Base-by-base conservation (phyloP, 1,140 invertebrate species). In the Bombus impatiens region DNA sequence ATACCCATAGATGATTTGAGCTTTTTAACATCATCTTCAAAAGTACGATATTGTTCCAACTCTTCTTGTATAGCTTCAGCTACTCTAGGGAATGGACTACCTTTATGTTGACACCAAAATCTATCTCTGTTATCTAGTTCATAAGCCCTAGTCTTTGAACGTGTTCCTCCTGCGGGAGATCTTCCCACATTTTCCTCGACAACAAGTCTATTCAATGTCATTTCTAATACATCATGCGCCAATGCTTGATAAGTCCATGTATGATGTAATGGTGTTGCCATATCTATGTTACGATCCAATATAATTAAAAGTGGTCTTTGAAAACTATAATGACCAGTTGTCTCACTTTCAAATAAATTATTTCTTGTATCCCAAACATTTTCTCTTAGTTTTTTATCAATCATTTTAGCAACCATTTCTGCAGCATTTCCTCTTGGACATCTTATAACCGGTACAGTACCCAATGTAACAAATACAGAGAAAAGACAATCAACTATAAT, bases 231-330 rank as follows among this genome's bases (percentile, higher is more conserved):
- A 96, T 99, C 99, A 95, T 99, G 99, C 53, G 98, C 97, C 78
- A 99, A 94, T 22, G 99, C 99, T 95, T 99, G 99, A 95, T 99
- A 99, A 2, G 99, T 99, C 99, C 99, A 99, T 8, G 99, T 99
- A 95, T 99, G 99, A 96, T 99, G 99, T 84, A 99, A 95, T 62
- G 98, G 98, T 32, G 99, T 99, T 1, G 99, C 98, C 96, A 99
- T 97, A 95, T 99, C 99, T 83, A 99, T 96, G 95, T 98, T 99
- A 84, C 99, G 96, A 95, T 99, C 99, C 71, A 99, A 96, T 86
- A 99, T 95, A 78, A 99, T 97, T 22, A 99, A 95, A 81, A 99
- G 95, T 8, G 99, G 99, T 81, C 99, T 96, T 91, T 99, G 98
- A 94, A 99, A 99, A 95, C 98, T 99, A 78, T 96, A 97, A 76